Evolutionary conservation across 2,888 invertebrate genomes (phyloP).

Genomic region (Eurytoma californica): DNA sequence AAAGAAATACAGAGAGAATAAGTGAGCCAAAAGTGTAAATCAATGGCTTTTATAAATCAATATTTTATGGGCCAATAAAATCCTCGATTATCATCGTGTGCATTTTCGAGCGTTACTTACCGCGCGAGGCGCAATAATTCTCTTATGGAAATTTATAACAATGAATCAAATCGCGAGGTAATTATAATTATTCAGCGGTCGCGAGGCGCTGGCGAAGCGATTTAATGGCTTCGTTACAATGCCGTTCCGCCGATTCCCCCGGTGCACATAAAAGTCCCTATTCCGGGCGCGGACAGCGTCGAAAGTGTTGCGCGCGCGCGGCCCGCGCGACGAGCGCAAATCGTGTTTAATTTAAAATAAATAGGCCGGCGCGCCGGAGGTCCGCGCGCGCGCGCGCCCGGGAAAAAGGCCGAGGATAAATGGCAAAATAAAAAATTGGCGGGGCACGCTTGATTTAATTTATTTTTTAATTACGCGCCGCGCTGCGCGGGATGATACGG

Average conservation of each 20-base stretch:
- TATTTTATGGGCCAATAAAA: slow-evolving; percentile 39
- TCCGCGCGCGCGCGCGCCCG: no score
- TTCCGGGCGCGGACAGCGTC: no score
- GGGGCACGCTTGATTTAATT: slow-evolving; percentile 14
- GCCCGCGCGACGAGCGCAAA: background rate
- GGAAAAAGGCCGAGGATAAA: slow-evolving; percentile 4
- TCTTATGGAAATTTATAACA: slow-evolving; percentile 22
- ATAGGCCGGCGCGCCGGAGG: background rate
- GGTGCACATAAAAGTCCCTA: no score
- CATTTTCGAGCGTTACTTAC: slow-evolving; percentile 29
- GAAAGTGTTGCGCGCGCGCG: background rate
- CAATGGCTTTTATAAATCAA: slow-evolving; percentile 47
- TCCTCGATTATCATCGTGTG: slow-evolving; percentile 36
- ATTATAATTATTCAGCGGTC: slow-evolving; percentile 28
- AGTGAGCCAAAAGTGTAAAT: slow-evolving; percentile 40
- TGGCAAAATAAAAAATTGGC: slow-evolving; percentile 13
- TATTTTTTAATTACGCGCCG: slow-evolving; percentile 33
- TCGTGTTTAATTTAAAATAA: background rate
- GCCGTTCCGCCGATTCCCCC: no score
- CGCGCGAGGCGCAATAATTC: slow-evolving; percentile 23
- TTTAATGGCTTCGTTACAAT: no score
- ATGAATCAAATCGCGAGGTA: slow-evolving; percentile 34
- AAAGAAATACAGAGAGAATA: background rate
- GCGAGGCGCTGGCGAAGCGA: background rate
- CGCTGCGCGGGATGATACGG: background rate